phyloP scores from a whole-genome alignment of 2,113 vertebrate genomes.

The Jacana jacana region DNA sequence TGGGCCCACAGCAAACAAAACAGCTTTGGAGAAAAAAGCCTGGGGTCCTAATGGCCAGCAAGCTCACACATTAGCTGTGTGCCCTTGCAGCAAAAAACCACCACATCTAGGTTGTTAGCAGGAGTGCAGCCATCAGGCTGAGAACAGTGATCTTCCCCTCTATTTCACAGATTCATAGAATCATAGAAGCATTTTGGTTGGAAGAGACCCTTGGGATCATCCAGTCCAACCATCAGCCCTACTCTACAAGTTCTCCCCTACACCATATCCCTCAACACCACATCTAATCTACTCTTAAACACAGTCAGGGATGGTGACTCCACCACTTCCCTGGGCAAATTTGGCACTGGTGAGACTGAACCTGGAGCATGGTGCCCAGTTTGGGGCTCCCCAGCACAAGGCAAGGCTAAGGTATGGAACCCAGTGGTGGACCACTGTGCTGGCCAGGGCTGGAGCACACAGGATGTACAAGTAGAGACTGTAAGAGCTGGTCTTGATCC shows the following conservation, averaged over 20 bases:
- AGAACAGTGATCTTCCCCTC: not conserved
- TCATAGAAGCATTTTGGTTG: no score
- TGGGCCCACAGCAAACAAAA: not conserved
- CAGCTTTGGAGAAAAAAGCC: not conserved
- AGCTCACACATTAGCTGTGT: accelerated
- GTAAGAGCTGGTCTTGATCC: not conserved
- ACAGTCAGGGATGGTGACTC: no score
- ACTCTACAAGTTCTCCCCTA: no score
- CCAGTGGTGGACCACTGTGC: accelerated
- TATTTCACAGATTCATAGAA: no score
- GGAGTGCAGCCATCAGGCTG: not conserved
- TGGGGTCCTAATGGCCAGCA: not conserved
- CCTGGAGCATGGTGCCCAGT: no score
- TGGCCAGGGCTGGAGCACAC: not conserved
- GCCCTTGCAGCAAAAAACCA: not conserved
- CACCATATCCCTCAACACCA: no score
- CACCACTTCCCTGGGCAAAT: no score
- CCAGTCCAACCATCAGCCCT: no score
- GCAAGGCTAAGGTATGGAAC: not conserved
- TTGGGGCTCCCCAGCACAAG: not conserved
- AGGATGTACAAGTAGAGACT: not conserved
- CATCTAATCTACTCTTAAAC: no score
- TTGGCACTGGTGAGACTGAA: not conserved
- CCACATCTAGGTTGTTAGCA: not conserved
- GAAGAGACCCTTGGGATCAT: no score